Conservation (phyloP, 1,140 invertebrate genomes). For the Metaphire vulgaris region DNA sequence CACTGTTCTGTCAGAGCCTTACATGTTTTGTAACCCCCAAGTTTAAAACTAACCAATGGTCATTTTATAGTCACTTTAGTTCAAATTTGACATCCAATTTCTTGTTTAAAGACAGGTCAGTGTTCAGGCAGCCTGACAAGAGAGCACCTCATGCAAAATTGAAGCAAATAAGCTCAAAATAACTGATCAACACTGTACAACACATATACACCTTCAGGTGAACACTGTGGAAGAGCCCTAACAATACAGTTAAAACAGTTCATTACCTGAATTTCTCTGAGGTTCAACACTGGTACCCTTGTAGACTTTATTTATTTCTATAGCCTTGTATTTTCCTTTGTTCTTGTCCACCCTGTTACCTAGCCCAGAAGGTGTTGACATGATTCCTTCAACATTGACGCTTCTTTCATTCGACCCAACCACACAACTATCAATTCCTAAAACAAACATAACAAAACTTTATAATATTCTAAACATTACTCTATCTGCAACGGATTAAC, state of each 20-base stretch:
- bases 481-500: background rate
- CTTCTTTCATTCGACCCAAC: background rate
- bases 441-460: background rate
- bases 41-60: too few relatives aligned
- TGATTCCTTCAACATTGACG: conserved; percentile 2
- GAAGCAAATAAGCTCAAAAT: too few relatives aligned
- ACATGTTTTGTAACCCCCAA: too few relatives aligned
- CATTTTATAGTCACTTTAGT: too few relatives aligned
- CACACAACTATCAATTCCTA: background rate
- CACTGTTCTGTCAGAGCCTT: too few relatives aligned
- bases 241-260: background rate
- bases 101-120: too few relatives aligned
- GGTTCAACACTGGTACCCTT: conserved; percentile 63
- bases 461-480: background rate
- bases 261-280: conserved; percentile 53
- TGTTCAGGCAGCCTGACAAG: too few relatives aligned
- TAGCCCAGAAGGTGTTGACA: conserved; percentile 64
- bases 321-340: conserved; percentile 87
- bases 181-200: too few relatives aligned
- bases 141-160: too few relatives aligned
- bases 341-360: conserved; percentile 81
- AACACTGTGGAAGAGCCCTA: background rate
- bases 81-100: too few relatives aligned
- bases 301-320: conserved; percentile 95
- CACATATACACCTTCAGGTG: too few relatives aligned